Evolutionary conservation across 2,113 vertebrate genomes (phyloP).

Genomic region (Heloderma charlesbogerti): DNA sequence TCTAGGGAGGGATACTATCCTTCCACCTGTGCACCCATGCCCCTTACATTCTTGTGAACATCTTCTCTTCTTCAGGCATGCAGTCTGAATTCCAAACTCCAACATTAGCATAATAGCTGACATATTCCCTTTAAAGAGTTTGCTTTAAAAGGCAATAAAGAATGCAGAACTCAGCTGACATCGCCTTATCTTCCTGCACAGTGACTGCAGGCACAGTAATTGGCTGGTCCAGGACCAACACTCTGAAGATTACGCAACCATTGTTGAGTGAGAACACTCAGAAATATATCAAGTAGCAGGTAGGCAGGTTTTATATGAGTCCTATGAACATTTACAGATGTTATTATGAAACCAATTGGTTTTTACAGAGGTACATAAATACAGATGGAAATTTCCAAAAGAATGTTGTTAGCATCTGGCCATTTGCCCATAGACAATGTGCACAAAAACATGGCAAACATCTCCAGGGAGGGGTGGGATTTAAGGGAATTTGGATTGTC

Average conservation of each 20-base stretch:
- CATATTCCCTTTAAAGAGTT: neutral
- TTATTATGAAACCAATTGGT: conserved; percentile 42
- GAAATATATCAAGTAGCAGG: conserved; percentile 4
- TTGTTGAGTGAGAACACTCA: conserved; percentile 39
- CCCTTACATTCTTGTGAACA: neutral
- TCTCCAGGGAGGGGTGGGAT: neutral
- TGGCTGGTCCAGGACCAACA: neutral
- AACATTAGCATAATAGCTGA: neutral
- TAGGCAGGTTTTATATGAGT: conserved; percentile 16
- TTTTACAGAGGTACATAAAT: neutral
- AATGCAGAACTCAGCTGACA: conserved; percentile 32
- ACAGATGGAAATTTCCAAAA: conserved; percentile 69
- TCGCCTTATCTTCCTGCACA: conserved; percentile 51
- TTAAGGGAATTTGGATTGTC: neutral
- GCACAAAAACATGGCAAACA: neutral
- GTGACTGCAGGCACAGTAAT: conserved; percentile 12
- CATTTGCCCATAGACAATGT: fast-evolving
- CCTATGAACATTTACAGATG: conserved; percentile 45
- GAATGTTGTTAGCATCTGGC: fast-evolving
- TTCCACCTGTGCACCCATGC: too few species aligned
- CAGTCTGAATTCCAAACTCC: neutral
- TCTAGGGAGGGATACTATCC: too few species aligned
- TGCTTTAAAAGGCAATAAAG: conserved; percentile 31
- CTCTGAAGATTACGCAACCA: conserved; percentile 42
- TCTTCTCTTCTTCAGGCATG: neutral